These are phyloP conservation scores for Lepidurus arcticus DNA, from an alignment of 1,140 invertebrate species.

Conservation along the genomic window DNA sequence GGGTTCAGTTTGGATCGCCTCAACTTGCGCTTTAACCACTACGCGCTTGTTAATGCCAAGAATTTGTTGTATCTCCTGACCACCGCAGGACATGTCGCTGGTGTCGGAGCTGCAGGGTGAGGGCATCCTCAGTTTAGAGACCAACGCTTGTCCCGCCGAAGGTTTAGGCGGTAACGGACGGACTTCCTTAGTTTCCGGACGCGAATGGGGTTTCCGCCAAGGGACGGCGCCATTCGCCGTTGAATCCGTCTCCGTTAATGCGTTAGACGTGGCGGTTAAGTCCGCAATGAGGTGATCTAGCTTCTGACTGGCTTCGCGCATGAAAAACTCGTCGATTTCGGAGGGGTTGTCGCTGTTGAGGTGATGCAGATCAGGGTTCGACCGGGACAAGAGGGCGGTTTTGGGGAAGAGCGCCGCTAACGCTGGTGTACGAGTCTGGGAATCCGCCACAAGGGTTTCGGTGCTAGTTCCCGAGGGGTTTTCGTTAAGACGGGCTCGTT, in stretches of 20 bases:
- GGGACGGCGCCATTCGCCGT: not conserved
- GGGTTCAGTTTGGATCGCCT: conserved; percentile 7
- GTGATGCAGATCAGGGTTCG: conserved; percentile 34
- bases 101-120: conserved; percentile 33
- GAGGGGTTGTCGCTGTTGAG: not conserved
- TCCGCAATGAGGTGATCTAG: conserved; percentile 30
- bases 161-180: conserved; percentile 24
- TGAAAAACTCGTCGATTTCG: conserved; percentile 13
- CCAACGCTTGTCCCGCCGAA: not conserved
- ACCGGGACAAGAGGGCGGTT: conserved; percentile 36
- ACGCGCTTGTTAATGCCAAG: conserved; percentile 6
- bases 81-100: conserved; percentile 30
- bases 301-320: conserved; percentile 2
- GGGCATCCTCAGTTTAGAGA: conserved; percentile 33
- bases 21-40: not conserved
- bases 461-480: conserved; percentile 36
- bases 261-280: conserved; percentile 1
- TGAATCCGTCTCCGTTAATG: not conserved
- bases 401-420: conserved; percentile 36
- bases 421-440: conserved; percentile 32
- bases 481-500: conserved; percentile 38
- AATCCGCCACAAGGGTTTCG: conserved; percentile 34
- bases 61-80: conserved; percentile 30
- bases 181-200: not conserved
- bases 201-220: conserved; percentile 12